Conservation (phyloP, 2,888 invertebrate genomes). For the Diploptera punctata region DNA sequence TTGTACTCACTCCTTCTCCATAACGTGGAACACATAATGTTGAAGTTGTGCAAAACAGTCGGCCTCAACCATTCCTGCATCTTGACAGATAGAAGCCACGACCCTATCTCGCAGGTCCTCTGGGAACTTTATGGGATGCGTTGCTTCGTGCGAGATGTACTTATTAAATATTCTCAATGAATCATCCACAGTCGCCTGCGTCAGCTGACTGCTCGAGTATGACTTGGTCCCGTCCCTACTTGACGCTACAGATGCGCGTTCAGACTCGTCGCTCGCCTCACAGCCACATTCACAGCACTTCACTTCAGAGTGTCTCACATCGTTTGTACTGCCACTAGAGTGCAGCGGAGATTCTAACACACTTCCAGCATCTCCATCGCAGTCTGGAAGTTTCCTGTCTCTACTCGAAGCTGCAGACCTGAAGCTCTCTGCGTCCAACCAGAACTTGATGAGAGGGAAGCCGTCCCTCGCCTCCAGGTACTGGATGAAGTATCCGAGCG, state of each 20-base stretch:
- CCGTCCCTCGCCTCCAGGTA: conserved; percentile 81
- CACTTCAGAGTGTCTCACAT: background rate
- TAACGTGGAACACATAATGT: conserved; percentile 67
- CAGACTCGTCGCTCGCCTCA: background rate
- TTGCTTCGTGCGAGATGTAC: conserved; percentile 74
- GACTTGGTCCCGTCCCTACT: background rate
- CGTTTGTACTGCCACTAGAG: conserved; percentile 27
- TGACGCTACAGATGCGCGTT: background rate
- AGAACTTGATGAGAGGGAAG: conserved; percentile 72
- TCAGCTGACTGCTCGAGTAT: background rate
- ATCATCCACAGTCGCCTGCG: conserved; percentile 54
- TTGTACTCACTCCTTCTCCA: conserved; percentile 73
- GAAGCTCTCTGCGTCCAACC: conserved; percentile 56
- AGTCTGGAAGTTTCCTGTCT: conserved; percentile 53
- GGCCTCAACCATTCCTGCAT: conserved; percentile 68
- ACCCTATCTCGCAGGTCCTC: conserved; percentile 65
- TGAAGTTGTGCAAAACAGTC: conserved; percentile 78
- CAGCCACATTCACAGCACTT: background rate
- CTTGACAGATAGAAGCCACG: conserved; percentile 71
- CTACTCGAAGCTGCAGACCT: conserved; percentile 50
- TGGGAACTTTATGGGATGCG: conserved; percentile 64
- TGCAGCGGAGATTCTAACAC: conserved; percentile 51
- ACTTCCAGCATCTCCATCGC: conserved; percentile 55
- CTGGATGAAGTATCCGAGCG: conserved; percentile 83
- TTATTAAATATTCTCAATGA: conserved; percentile 78